Base-by-base conservation (phyloP, 2,888 invertebrate genomes). In the Bruchidius siliquastri region DNA sequence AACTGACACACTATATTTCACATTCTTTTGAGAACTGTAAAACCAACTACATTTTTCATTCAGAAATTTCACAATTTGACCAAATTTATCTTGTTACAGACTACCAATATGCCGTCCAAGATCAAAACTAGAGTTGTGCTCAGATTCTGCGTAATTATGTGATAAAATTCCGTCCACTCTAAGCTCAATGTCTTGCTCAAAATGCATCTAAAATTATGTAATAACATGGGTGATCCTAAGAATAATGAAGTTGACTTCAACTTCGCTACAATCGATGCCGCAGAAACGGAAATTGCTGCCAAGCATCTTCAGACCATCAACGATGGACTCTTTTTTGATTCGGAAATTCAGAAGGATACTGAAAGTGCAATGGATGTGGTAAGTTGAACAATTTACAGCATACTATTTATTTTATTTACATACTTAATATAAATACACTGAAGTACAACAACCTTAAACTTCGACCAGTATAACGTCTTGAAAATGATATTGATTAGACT, bases 281-380 rank as follows among this genome's bases (percentile, higher is more conserved):
- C 71, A 67, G 80, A 79, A 76, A 80, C 81, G 1, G 79, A 80
- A 74, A 77, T 77, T 30, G 80, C 81, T 30, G 77, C 81, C 10
- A 80, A 78, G 71, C 80, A 83, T 71, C 72, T 82, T 30, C 78
- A 79, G 20, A 49, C 67, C 67, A 49, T n/a, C 68, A 69, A n/a
- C 75, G 72, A 71, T 72, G 71, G 73, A 73, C 77, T 76, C 69
- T 72, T 71, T 74, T 68, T 75, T 69, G 69, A 71, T 76, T 49
- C 69, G 49, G 49, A 49, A 1, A 49, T 49, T 49, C 49, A 4
- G 49, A 4, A 49, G 18, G 49, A 49, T 49, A 49, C 49, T 13
- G 76, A 76, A 69, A 75, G 71, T 71, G 71, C 66, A 49, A 22
- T 22, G 20, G 66, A 68, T 77, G 70, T 49, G 49, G 49, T 49